These are phyloP conservation scores for Brachyistius frenatus DNA, from an alignment of 2,113 vertebrate species.

Conservation along the genomic window DNA sequence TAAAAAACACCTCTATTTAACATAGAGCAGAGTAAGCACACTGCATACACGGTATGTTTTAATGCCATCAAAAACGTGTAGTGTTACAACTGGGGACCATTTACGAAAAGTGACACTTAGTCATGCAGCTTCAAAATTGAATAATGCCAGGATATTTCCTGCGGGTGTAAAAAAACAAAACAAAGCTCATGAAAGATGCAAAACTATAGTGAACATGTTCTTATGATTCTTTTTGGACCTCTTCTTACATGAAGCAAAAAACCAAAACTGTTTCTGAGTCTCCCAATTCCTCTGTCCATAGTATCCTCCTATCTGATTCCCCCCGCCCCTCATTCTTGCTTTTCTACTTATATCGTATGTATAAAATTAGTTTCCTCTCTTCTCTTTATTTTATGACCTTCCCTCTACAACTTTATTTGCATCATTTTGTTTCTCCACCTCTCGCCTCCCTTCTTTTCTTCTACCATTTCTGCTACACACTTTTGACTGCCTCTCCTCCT, in stretches of 20 bases:
- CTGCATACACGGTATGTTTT: neutral
- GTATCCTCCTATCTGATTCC: neutral
- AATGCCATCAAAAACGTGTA: neutral
- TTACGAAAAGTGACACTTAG: too few species aligned
- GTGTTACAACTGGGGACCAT: too few species aligned
- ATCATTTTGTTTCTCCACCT: conserved; percentile 20
- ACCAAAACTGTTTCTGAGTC: too few species aligned
- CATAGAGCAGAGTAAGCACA: neutral
- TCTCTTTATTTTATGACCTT: conserved; percentile 11
- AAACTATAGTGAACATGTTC: too few species aligned
- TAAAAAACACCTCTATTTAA: neutral
- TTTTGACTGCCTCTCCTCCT: conserved; percentile 36
- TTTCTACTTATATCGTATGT: neutral
- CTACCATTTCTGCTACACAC: conserved; percentile 19
- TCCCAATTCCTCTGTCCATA: too few species aligned
- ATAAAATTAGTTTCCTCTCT: neutral
- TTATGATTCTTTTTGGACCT: too few species aligned
- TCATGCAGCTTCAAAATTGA: too few species aligned
- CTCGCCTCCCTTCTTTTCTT: neutral
- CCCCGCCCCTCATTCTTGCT: neutral
- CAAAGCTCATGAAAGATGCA: too few species aligned
- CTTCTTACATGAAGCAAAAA: too few species aligned
- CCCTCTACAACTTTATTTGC: conserved; percentile 24
- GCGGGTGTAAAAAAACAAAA: too few species aligned
- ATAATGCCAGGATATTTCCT: too few species aligned